phyloP scores from a whole-genome alignment of 2,113 vertebrate genomes.

The Pachyramphus minor region DNA sequence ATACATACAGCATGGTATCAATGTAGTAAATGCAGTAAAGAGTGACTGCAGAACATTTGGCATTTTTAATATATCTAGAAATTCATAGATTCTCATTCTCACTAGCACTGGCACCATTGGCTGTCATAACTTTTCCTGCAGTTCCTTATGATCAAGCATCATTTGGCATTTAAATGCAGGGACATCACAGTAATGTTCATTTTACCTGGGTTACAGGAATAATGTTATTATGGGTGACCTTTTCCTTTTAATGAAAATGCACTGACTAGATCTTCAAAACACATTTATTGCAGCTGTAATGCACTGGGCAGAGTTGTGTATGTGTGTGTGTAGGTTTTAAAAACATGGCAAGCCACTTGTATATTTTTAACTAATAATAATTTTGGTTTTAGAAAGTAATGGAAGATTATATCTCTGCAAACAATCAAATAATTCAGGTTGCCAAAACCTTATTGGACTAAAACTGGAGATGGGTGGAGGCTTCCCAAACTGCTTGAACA shows the following conservation, averaged over 20 bases:
- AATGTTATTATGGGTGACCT: background rate
- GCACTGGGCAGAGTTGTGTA: fast-evolving
- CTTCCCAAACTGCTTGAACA: background rate
- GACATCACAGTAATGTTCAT: background rate
- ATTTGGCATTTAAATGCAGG: background rate
- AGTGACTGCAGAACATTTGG: background rate
- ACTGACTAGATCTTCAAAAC: background rate
- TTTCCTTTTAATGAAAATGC: background rate
- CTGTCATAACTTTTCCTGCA: background rate
- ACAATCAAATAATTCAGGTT: background rate
- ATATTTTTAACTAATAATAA: background rate
- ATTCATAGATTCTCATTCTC: background rate
- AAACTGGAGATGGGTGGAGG: background rate
- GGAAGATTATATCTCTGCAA: background rate
- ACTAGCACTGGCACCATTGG: background rate
- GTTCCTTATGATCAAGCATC: background rate
- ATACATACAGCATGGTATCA: too few species aligned
- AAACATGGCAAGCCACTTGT: background rate
- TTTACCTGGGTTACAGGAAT: background rate
- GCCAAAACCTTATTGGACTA: background rate
- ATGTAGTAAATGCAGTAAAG: background rate
- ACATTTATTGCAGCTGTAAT: background rate
- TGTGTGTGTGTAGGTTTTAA: background rate
- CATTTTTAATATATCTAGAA: background rate
- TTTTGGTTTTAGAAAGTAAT: background rate